phyloP scores from a whole-genome alignment of 2,888 invertebrate species.

The Belgica antarctica region DNA sequence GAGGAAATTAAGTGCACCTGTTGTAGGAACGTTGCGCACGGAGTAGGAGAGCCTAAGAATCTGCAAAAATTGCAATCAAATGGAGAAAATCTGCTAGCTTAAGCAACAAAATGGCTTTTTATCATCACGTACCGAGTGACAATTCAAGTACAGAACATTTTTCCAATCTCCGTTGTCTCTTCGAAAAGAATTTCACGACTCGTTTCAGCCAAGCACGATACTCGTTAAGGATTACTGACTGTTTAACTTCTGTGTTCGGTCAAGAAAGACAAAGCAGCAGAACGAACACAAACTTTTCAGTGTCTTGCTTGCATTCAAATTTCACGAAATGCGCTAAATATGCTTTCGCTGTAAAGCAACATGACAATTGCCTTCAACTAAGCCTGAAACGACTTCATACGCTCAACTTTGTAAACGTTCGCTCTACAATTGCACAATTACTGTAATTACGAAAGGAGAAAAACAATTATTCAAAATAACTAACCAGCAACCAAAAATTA shows the following conservation, averaged over 20 bases:
- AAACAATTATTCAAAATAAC: slow-evolving; percentile 13
- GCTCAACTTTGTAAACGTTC: background rate
- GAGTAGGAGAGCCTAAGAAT: slow-evolving; percentile 3
- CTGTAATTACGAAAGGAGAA: background rate
- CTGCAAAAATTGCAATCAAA: slow-evolving; percentile 18
- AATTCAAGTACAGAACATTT: slow-evolving; percentile 21
- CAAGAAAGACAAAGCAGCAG: background rate
- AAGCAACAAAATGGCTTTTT: slow-evolving; percentile 30
- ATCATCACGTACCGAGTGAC: slow-evolving; percentile 32
- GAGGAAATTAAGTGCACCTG: slow-evolving; percentile 24
- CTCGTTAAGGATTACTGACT: slow-evolving; percentile 4
- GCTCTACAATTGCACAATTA: slow-evolving; percentile 18
- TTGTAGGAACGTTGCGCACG: too few species aligned
- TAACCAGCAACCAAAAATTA: background rate
- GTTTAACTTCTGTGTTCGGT: background rate
- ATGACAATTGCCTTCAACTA: slow-evolving; percentile 28
- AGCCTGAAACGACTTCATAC: background rate
- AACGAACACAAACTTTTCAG: background rate
- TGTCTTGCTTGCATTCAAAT: background rate
- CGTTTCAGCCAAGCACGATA: slow-evolving; percentile 31
- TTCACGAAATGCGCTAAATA: slow-evolving; percentile 21
- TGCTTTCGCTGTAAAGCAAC: slow-evolving; percentile 14
- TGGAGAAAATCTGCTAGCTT: slow-evolving; percentile 15
- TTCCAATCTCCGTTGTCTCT: background rate
- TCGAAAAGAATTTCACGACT: slow-evolving; percentile 22